Evolutionary conservation across 2,888 invertebrate species (phyloP), one percentile per base, ranked within the genome.

Genomic region (Drosophila melanosoma): DNA sequence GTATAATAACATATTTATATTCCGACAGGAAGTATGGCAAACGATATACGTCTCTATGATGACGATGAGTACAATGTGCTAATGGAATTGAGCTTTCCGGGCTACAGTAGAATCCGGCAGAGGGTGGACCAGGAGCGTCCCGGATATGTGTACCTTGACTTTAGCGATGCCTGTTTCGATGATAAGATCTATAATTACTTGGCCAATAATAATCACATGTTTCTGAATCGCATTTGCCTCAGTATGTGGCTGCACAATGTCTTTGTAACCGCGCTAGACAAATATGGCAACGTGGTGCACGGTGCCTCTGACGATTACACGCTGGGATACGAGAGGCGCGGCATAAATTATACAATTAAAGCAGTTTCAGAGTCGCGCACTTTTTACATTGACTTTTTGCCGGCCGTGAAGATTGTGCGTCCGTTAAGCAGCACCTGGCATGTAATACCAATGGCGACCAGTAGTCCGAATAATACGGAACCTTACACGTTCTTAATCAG

Each of bases 61-160:
- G 83, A 88, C 0, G 66, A 87, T 42, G 89, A 91, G 35, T 82
- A 74, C 36, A 88, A 91, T 66, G 77, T 89, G 2, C 68, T 88
- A 52, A 61, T 91, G 42, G 69, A 76, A 15, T 33, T 91, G 0
- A 53, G 75, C 17, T 78, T 90, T 33, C 75, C 76, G 8, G 67
- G 59, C 1, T 54, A 68, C 42, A 7, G 56, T 0, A 4, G 49
- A 2, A 81, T 88, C 15, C 8, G 23, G 0, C 35, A 74, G 1
- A 40, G 58, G 17, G 23, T 52, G 1, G 73, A 73, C 26, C n/a
- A 40, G 3, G 35, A 69, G 15, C 67, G 69, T 35, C 81, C 89
- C 0, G 91, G 89, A 0, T 81, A 56, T 60, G 62, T 81, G 7
- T 69, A 60, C 8, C 69, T 91, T 10, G 74, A 82, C 71, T 77